A percentile compares a stretch with the other conserved stretches of the same genome.
phyloP scores from a whole-genome alignment of 1,140 invertebrate genomes.

The Nasonia giraulti region DNA sequence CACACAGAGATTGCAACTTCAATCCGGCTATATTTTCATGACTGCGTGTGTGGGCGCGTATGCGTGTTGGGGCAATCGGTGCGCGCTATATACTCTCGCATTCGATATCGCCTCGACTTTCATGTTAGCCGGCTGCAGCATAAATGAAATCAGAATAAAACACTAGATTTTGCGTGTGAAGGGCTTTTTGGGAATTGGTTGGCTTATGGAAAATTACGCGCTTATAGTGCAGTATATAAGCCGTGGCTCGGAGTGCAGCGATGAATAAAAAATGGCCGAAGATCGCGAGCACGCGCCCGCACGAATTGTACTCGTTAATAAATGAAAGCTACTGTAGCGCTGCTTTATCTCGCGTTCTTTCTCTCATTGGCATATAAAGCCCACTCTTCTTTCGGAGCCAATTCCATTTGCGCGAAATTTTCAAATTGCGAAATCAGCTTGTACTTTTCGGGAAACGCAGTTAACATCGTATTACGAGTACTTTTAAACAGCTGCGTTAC shows the following conservation, averaged over 20 bases:
- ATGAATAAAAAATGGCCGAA: conserved; percentile 30
- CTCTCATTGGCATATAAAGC: not conserved
- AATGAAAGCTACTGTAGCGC: conserved; percentile 17
- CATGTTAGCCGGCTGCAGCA: conserved; percentile 1
- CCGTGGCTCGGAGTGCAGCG: not conserved
- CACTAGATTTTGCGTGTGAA: conserved; percentile 42
- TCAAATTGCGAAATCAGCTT: conserved; percentile 21
- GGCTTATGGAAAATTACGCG: conserved; percentile 44
- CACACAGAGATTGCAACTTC: conserved; percentile 15
- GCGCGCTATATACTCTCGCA: not conserved
- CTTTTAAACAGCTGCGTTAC: not conserved
- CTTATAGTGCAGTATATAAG: conserved; percentile 14
- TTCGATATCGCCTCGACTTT: conserved; percentile 35
- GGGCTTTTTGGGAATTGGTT: conserved; percentile 47
- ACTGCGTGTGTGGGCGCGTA: not conserved
- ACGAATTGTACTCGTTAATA: conserved; percentile 23
- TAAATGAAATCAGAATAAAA: conserved; percentile 49
- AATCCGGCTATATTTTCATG: not conserved
- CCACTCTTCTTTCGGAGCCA: not conserved
- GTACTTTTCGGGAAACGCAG: not conserved
- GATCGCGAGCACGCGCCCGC: not conserved
- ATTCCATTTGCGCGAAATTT: conserved; percentile 13
- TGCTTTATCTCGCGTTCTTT: not conserved
- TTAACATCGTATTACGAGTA: too few species aligned
- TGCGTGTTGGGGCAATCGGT: not conserved